A percentile compares a stretch with the other conserved stretches of the same genome.
Conservation (phyloP, 2,113 vertebrate genomes). For the Saguinus midas region DNA sequence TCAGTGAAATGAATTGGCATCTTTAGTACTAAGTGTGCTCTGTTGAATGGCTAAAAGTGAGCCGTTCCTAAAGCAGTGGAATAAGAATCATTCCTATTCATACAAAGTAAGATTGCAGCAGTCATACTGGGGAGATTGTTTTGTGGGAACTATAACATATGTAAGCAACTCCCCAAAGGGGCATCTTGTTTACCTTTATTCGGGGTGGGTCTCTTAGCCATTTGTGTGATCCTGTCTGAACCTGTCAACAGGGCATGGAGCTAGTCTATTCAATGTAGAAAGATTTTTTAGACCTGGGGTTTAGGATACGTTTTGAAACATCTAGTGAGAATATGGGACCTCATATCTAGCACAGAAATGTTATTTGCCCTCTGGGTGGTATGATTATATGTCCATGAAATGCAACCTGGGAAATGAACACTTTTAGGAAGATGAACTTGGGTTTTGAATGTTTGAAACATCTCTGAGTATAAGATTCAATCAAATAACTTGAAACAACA, state of each 20-base stretch:
- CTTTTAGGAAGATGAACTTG: background rate
- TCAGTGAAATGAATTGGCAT: constrained; percentile 49
- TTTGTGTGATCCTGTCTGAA: background rate
- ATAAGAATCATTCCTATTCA: background rate
- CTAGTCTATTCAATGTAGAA: background rate
- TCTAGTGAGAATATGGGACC: background rate
- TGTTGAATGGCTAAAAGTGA: constrained; percentile 21
- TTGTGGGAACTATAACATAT: background rate
- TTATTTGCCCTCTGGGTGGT: background rate
- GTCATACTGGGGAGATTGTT: background rate
- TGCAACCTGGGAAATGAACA: background rate
- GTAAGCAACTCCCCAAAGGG: background rate
- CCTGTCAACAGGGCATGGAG: background rate
- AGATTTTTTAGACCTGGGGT: background rate
- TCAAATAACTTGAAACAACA: constrained; percentile 40
- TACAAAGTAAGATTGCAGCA: background rate
- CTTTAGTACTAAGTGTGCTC: constrained; percentile 17
- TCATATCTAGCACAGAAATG: background rate
- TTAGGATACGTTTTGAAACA: background rate
- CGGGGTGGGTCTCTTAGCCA: background rate
- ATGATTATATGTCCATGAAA: fast-evolving
- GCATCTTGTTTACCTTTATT: background rate
- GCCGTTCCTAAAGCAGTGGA: background rate
- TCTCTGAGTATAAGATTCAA: background rate
- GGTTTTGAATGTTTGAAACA: constrained; percentile 28